Evolutionary conservation across 1,140 invertebrate species (phyloP).

Genomic region (Rhyacophila brunnea): DNA sequence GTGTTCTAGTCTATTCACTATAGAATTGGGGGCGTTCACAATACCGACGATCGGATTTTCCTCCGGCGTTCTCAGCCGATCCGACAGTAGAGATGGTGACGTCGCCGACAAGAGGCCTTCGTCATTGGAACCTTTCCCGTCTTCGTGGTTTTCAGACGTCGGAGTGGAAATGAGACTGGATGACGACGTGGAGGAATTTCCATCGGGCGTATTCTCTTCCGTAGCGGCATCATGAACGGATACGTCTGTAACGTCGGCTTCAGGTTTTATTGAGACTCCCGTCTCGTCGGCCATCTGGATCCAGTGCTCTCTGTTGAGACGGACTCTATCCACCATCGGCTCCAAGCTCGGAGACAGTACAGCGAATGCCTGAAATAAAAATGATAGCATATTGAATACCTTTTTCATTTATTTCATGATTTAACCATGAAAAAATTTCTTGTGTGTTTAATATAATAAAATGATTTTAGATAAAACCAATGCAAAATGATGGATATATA

Average conservation of each 20-base stretch:
- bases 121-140: slow-evolving; percentile 13
- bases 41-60: slow-evolving; percentile 33
- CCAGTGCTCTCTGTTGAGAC: slow-evolving; percentile 81
- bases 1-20: slow-evolving; percentile 28
- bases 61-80: slow-evolving; percentile 20
- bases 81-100: background rate
- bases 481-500: too few relatives aligned
- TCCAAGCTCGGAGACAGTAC: slow-evolving; percentile 72
- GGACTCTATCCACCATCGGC: slow-evolving; percentile 82
- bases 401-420: too few relatives aligned
- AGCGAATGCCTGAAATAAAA: slow-evolving; percentile 73
- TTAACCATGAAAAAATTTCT: too few relatives aligned
- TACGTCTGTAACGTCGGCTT: background rate
- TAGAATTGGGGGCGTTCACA: slow-evolving; percentile 12
- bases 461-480: too few relatives aligned
- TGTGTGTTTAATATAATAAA: background rate
- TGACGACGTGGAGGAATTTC: background rate
- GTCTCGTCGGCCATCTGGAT: slow-evolving; percentile 65
- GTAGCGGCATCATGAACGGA: background rate
- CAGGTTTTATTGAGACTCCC: slow-evolving; percentile 28
- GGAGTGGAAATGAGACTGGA: background rate
- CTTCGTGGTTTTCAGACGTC: slow-evolving; percentile 16
- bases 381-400: too few relatives aligned
- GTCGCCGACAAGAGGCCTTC: background rate
- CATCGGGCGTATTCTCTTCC: background rate